These are phyloP conservation scores for Nomada goodeniana DNA, from an alignment of 2,888 invertebrate species.

Conservation along the genomic window DNA sequence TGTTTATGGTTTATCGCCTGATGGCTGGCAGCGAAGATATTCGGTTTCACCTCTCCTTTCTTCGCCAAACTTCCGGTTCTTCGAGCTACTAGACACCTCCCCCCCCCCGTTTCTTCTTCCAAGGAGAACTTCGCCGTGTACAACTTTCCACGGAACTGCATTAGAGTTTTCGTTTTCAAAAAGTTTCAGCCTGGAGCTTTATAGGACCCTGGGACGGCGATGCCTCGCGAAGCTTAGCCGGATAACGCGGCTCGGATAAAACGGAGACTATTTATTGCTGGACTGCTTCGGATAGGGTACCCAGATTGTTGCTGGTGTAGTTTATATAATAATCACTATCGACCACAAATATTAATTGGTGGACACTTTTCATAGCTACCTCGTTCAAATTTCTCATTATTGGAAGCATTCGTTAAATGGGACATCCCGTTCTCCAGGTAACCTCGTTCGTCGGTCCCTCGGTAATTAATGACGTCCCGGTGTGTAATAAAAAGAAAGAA, in stretches of 20 bases:
- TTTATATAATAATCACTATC: no score
- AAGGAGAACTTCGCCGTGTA: slow-evolving; percentile 19
- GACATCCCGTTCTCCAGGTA: neutral
- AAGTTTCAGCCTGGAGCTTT: slow-evolving; percentile 20
- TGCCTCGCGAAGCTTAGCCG: slow-evolving; percentile 12
- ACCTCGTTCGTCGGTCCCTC: neutral
- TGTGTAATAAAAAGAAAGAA: slow-evolving; percentile 29
- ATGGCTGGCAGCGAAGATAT: slow-evolving; percentile 2
- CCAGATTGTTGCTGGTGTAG: slow-evolving; percentile 75
- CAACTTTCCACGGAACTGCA: slow-evolving; percentile 38
- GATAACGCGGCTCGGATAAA: slow-evolving; percentile 66
- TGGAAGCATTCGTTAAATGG: neutral
- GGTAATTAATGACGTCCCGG: slow-evolving; percentile 39
- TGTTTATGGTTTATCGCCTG: slow-evolving; percentile 21
- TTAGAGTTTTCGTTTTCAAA: slow-evolving; percentile 38
- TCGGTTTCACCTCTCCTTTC: slow-evolving; percentile 17
- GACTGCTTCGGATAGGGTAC: slow-evolving; percentile 66
- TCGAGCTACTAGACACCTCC: neutral
- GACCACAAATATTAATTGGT: no score
- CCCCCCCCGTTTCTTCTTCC: neutral
- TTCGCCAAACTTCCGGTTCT: slow-evolving; percentile 23
- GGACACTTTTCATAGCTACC: neutral
- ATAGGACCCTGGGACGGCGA: slow-evolving; percentile 15
- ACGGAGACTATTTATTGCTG: slow-evolving; percentile 77
- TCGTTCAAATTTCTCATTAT: slow-evolving; percentile 28